Conservation (phyloP, 2,797 vertebrate genomes). For the Siniperca obscura region DNA sequence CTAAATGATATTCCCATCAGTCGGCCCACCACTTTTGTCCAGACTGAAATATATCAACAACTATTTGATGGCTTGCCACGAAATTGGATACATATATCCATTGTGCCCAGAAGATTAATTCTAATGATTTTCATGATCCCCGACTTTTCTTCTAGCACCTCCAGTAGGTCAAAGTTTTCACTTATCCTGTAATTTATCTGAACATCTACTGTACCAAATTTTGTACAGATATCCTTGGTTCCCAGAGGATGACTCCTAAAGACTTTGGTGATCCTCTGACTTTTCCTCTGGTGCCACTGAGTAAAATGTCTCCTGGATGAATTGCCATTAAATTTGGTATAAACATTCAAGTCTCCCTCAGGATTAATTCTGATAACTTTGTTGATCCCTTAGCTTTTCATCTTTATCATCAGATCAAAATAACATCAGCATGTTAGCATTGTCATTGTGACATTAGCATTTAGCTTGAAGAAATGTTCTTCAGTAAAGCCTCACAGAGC, state of each 20-base stretch:
- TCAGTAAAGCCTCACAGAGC: background rate
- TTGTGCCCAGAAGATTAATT: background rate
- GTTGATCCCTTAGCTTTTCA: background rate
- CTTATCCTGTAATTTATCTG: background rate
- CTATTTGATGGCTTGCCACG: background rate
- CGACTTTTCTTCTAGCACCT: background rate
- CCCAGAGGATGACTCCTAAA: background rate
- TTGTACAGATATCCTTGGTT: background rate
- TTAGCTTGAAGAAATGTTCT: background rate
- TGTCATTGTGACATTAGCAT: background rate
- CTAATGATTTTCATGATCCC: background rate
- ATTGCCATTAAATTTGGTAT: too few species aligned
- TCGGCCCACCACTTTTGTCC: background rate
- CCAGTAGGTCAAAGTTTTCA: background rate
- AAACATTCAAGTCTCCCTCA: too few species aligned
- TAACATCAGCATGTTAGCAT: background rate
- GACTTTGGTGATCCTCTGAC: background rate
- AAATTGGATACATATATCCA: background rate
- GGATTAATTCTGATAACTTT: too few species aligned
- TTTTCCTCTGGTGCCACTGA: background rate
- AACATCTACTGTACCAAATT: background rate
- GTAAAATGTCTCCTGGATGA: too few species aligned
- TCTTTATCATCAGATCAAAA: background rate
- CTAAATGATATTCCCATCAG: constrained; percentile 50
- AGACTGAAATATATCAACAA: background rate